A percentile compares a stretch with the other conserved stretches of the same genome.
phyloP scores from a whole-genome alignment of 1,140 invertebrate genomes.

The Drosophila ambigua region DNA sequence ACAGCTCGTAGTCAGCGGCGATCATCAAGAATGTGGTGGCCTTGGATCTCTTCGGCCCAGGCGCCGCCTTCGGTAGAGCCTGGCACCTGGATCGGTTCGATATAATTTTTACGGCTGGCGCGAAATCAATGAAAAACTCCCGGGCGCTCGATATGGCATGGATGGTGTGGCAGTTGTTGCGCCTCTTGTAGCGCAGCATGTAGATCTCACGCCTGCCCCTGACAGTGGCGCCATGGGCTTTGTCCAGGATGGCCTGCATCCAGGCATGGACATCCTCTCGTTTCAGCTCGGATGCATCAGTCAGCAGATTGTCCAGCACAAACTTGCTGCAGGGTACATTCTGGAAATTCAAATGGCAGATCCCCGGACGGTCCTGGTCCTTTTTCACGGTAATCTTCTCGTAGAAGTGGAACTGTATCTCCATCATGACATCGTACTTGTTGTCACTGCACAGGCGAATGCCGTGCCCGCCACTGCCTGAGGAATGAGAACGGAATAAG shows the following conservation, averaged over 20 bases:
- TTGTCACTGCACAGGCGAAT: conserved; percentile 33
- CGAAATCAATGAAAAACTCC: conserved; percentile 54
- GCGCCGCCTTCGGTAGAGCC: conserved; percentile 35
- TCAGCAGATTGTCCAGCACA: conserved; percentile 14
- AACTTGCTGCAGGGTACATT: neutral
- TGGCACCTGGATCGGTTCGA: conserved; percentile 9
- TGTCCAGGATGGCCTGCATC: conserved; percentile 37
- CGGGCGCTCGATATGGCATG: conserved; percentile 9
- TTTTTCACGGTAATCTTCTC: conserved; percentile 16
- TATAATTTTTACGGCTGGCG: conserved; percentile 52
- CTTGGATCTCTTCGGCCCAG: conserved; percentile 7
- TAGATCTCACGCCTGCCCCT: conserved; percentile 1
- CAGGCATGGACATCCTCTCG: conserved; percentile 24
- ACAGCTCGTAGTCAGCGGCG: conserved; percentile 17
- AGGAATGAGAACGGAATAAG: neutral
- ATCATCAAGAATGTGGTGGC: conserved; percentile 41
- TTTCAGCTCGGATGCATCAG: conserved; percentile 16
- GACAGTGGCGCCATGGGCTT: conserved; percentile 7
- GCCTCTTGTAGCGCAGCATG: conserved; percentile 22
- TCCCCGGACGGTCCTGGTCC: conserved; percentile 45
- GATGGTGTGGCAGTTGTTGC: conserved; percentile 42
- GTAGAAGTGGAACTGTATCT: conserved; percentile 43
- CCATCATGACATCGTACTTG: conserved; percentile 57
- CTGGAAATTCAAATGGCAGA: conserved; percentile 47
- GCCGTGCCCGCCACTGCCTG: conserved; percentile 48